phyloP scores from a whole-genome alignment of 1,140 invertebrate species.

The Drosophila triauraria region DNA sequence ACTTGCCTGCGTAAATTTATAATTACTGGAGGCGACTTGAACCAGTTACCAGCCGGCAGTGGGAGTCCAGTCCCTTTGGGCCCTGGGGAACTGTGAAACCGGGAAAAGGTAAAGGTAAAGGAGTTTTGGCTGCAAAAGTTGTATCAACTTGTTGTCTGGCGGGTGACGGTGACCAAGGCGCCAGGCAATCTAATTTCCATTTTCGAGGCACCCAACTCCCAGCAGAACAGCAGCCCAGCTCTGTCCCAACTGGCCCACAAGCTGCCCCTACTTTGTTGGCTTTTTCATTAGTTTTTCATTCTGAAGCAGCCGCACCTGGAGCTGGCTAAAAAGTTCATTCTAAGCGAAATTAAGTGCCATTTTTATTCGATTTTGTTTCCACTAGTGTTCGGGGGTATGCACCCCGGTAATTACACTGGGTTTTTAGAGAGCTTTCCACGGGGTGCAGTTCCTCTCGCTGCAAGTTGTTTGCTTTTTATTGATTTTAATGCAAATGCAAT shows the following conservation, averaged over 20 bases:
- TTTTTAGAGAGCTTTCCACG: conserved; percentile 18
- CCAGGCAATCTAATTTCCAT: conserved; percentile 79
- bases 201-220: conserved; percentile 33
- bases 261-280: conserved; percentile 33
- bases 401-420: conserved; percentile 37
- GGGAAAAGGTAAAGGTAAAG: conserved; percentile 4
- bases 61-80: conserved; percentile 48
- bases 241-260: not conserved
- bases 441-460: conserved; percentile 4
- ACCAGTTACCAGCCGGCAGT: conserved; percentile 67
- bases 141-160: conserved; percentile 73
- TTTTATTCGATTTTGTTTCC: conserved; percentile 52
- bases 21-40: conserved; percentile 80
- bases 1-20: conserved; percentile 80
- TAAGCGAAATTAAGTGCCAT: conserved; percentile 74
- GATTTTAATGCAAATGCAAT: conserved; percentile 82
- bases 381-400: conserved; percentile 36
- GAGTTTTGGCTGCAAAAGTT: conserved; percentile 49
- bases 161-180: conserved; percentile 34
- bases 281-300: conserved; percentile 77
- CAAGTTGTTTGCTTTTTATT: conserved; percentile 50
- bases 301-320: conserved; percentile 55
- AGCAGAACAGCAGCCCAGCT: not conserved
- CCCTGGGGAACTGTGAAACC: not conserved
- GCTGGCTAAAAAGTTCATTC: conserved; percentile 67